Evolutionary conservation across 2,113 vertebrate genomes (phyloP).

Genomic region (Thamnaconus septentrionalis): DNA sequence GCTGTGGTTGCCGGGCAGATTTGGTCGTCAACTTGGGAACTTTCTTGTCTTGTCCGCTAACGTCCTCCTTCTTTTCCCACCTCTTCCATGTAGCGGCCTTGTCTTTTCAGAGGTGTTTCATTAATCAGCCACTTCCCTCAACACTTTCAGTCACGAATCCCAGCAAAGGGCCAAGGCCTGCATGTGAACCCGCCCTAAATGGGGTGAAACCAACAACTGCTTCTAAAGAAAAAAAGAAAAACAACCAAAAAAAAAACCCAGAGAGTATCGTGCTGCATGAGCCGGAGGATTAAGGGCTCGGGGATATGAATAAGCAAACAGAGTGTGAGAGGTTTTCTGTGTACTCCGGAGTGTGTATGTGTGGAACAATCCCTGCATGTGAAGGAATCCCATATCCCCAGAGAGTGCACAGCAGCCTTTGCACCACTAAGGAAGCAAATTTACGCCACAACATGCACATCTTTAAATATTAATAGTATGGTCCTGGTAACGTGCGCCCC

Average conservation of each 20-base stretch:
- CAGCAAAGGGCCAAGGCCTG: too few species aligned
- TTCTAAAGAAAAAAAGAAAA: neutral
- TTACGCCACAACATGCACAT: conserved; percentile 49
- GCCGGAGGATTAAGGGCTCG: conserved; percentile 9
- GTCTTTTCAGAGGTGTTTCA: conserved; percentile 53
- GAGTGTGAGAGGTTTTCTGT: conserved; percentile 60
- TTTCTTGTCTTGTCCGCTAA: conserved; percentile 47
- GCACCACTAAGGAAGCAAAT: conserved; percentile 50
- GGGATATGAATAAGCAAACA: conserved; percentile 65
- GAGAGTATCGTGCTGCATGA: conserved; percentile 2
- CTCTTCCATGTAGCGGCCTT: conserved; percentile 16
- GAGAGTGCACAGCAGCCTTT: conserved; percentile 25
- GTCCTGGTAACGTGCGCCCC: conserved; percentile 64
- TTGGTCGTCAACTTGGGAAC: conserved; percentile 24
- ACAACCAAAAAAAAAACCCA: conserved; percentile 3
- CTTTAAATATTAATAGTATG: conserved; percentile 78
- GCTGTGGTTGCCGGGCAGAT: conserved; percentile 66
- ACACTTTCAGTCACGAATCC: conserved; percentile 14
- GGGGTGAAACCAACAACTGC: too few species aligned
- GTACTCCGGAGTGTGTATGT: conserved; percentile 54
- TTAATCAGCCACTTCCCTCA: conserved; percentile 29
- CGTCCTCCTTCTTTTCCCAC: conserved; percentile 27
- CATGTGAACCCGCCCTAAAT: neutral
- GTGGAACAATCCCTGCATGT: conserved; percentile 29
- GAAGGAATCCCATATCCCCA: conserved; percentile 35